phyloP scores from a whole-genome alignment of 2,113 vertebrate species.

The Ceyx margarethae region DNA sequence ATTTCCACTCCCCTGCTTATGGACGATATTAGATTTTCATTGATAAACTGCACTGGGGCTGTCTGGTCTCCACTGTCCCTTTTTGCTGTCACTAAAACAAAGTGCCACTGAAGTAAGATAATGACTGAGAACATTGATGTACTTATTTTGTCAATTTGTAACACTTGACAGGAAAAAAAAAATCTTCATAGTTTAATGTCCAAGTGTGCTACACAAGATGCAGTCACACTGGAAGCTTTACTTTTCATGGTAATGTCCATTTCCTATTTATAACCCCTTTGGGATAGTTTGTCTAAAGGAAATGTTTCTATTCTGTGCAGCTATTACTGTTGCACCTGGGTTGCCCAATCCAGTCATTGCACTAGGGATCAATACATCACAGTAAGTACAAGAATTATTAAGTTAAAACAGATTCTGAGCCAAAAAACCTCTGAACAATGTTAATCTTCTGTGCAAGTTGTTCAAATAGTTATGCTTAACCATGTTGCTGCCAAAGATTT shows the following conservation, averaged over 20 bases:
- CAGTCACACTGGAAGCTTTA: constrained; percentile 84
- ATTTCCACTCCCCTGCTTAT: constrained; percentile 98
- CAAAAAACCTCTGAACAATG: constrained; percentile 80
- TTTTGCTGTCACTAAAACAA: constrained; percentile 92
- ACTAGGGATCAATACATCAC: constrained; percentile 92
- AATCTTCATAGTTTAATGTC: constrained; percentile 90
- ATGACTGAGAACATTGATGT: constrained; percentile 93
- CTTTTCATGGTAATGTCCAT: constrained; percentile 87
- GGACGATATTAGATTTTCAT: constrained; percentile 98
- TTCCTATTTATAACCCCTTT: constrained; percentile 94
- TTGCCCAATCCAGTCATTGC: constrained; percentile 85
- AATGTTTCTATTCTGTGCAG: constrained; percentile 97
- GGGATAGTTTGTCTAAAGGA: constrained; percentile 98
- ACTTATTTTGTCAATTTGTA: constrained; percentile 96
- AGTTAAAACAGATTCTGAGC: constrained; percentile 79
- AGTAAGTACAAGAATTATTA: constrained; percentile 84
- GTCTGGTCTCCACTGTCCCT: constrained; percentile 89
- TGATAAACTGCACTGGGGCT: constrained; percentile 93
- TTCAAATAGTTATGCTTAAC: constrained; percentile 76
- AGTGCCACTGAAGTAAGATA: constrained; percentile 93
- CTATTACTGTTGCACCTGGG: constrained; percentile 96
- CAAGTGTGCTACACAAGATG: constrained; percentile 87
- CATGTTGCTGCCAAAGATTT: constrained; percentile 78
- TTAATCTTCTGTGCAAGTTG: constrained; percentile 83
- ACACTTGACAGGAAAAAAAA: constrained; percentile 92